Evolutionary conservation across 2,888 invertebrate species (phyloP).

Genomic region (Athripsodes cinereus): DNA sequence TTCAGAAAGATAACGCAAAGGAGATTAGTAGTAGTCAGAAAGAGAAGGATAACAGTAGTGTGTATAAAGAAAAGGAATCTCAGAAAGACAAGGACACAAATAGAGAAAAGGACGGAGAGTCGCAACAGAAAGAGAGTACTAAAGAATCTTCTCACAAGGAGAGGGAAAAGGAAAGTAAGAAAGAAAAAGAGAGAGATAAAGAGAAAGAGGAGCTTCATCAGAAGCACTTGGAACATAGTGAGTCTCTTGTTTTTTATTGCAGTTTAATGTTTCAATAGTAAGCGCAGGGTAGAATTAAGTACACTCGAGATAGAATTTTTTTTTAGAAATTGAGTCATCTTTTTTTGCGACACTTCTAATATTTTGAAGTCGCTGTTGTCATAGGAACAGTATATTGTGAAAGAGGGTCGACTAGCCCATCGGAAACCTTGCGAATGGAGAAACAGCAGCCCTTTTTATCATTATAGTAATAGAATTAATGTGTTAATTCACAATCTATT

Average conservation of each 20-base stretch:
- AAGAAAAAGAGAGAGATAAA: conserved; percentile 11
- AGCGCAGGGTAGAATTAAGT: neutral
- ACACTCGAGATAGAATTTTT: too few species aligned
- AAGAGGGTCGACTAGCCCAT: too few species aligned
- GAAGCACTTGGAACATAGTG: conserved; percentile 32
- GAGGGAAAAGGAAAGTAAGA: conserved; percentile 5
- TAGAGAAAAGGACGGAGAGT: conserved; percentile 34
- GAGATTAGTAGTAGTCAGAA: conserved; percentile 37
- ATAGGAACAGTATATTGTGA: too few species aligned
- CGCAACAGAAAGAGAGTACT: conserved; percentile 32
- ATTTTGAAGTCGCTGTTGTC: too few species aligned
- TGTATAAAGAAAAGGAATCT: conserved; percentile 10
- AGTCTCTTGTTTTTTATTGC: conserved; percentile 32
- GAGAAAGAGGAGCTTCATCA: conserved; percentile 33
- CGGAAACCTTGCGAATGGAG: too few species aligned
- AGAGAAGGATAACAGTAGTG: conserved; percentile 34
- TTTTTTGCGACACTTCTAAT: too few species aligned
- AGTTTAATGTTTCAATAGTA: neutral
- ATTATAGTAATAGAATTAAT: too few species aligned
- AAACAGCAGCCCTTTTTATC: too few species aligned
- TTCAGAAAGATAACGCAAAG: conserved; percentile 30
- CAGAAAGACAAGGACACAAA: conserved; percentile 10
- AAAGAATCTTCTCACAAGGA: conserved; percentile 32
- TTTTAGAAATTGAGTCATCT: too few species aligned
- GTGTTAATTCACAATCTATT: too few species aligned